These are phyloP conservation scores for Cinara cedri DNA, from an alignment of 2,888 invertebrate species.

Conservation along the genomic window DNA sequence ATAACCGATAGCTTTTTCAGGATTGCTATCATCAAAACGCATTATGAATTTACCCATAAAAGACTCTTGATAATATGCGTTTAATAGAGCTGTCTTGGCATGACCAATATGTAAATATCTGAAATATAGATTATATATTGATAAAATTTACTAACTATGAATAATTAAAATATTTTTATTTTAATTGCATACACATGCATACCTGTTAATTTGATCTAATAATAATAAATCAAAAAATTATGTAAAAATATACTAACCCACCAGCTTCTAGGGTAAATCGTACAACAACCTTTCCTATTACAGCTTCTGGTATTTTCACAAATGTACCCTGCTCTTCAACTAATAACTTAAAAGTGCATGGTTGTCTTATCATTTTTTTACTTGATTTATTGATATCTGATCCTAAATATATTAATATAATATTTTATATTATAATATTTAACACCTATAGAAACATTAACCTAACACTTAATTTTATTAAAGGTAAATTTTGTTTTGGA, in stretches of 20 bases:
- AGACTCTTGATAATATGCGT: constrained; percentile 93
- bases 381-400: no score
- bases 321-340: constrained; percentile 95
- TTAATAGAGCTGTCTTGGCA: constrained; percentile 96
- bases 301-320: constrained; percentile 92
- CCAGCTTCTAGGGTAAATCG: constrained; percentile 99
- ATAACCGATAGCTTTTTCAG: constrained; percentile 96
- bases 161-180: no score
- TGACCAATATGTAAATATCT: constrained; percentile 68
- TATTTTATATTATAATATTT: no score
- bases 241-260: constrained; percentile 68
- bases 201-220: no score
- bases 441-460: no score
- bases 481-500: no score
- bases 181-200: no score
- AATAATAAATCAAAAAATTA: no score
- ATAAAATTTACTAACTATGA: background rate
- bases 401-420: no score
- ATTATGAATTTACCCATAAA: constrained; percentile 95
- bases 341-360: no score
- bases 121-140: constrained; percentile 14
- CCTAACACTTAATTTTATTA: no score
- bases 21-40: constrained; percentile 99
- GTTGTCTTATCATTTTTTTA: background rate
- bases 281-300: constrained; percentile 96